These are phyloP conservation scores for Mechanitis mazaeus DNA, from an alignment of 2,888 invertebrate species.

Conservation along the genomic window DNA sequence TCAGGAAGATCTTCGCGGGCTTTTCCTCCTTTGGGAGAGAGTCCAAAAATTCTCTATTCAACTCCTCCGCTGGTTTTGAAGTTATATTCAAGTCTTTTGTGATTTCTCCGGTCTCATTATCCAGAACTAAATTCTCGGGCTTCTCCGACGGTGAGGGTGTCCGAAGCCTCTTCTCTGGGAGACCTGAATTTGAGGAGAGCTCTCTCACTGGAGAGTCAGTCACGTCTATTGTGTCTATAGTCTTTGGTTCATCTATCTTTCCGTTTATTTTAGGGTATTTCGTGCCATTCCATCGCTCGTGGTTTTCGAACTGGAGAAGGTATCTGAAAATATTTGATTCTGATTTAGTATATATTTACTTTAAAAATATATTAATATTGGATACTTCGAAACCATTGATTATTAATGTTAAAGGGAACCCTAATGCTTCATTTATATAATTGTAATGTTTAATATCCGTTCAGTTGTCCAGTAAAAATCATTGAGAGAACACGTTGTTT, in stretches of 20 bases:
- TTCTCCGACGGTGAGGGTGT: slow-evolving; percentile 37
- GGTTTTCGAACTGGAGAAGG: slow-evolving; percentile 81
- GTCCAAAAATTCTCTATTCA: slow-evolving; percentile 65
- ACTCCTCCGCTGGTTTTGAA: slow-evolving; percentile 57
- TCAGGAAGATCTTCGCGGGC: slow-evolving; percentile 49
- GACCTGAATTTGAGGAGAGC: slow-evolving; percentile 29
- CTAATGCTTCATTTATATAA: no score
- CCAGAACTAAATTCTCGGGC: slow-evolving; percentile 30
- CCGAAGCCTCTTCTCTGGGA: slow-evolving; percentile 39
- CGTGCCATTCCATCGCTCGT: slow-evolving; percentile 60
- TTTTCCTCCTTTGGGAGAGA: slow-evolving; percentile 52
- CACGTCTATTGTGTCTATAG: slow-evolving; percentile 63
- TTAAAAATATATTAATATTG: background rate
- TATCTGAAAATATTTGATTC: slow-evolving; percentile 66
- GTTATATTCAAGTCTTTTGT: slow-evolving; percentile 44
- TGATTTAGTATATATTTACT: background rate
- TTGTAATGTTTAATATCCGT: no score
- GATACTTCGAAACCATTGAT: slow-evolving; percentile 1
- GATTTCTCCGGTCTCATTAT: slow-evolving; percentile 41
- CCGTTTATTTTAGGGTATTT: slow-evolving; percentile 59
- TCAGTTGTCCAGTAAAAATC: no score
- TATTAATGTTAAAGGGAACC: no score
- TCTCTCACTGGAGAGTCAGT: slow-evolving; percentile 59
- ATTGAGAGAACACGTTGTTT: no score
- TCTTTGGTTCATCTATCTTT: slow-evolving; percentile 36